Evolutionary conservation across 2,797 vertebrate species (phyloP).

Genomic region (Schizopygopsis pylzovi): DNA sequence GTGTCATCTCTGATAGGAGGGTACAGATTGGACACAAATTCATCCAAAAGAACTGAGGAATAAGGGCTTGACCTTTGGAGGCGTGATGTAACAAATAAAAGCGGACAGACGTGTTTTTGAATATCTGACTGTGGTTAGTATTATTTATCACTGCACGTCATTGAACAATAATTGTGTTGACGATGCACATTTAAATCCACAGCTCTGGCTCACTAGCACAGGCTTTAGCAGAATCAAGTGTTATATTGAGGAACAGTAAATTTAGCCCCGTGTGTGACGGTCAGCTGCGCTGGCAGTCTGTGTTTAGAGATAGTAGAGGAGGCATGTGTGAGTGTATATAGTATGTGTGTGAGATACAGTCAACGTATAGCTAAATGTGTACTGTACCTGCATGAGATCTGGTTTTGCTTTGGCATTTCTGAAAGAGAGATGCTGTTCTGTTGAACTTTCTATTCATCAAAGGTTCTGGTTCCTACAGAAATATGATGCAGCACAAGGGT

Average conservation of each 20-base stretch:
- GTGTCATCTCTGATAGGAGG: constrained; percentile 20
- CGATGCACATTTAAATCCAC: constrained; percentile 11
- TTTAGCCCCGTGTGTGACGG: constrained; percentile 15
- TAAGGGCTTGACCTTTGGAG: neutral
- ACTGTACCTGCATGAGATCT: neutral
- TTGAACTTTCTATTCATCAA: neutral
- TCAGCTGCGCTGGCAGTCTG: constrained; percentile 19
- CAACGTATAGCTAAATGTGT: neutral
- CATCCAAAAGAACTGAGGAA: neutral
- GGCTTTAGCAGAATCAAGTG: neutral
- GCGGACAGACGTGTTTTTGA: neutral
- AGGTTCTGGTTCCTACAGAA: neutral
- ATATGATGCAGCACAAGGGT: neutral
- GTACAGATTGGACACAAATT: constrained; percentile 17
- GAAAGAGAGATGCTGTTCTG: neutral
- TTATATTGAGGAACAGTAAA: constrained; percentile 15
- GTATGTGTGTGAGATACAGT: neutral
- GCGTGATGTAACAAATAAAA: neutral
- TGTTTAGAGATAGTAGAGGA: constrained; percentile 30
- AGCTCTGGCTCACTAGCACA: constrained; percentile 22
- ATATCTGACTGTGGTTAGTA: neutral
- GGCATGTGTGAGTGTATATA: constrained; percentile 10
- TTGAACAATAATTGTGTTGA: neutral
- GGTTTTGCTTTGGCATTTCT: neutral
- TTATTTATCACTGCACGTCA: neutral